Conservation (phyloP, 2,113 vertebrate genomes). For the Oenanthe melanoleuca region DNA sequence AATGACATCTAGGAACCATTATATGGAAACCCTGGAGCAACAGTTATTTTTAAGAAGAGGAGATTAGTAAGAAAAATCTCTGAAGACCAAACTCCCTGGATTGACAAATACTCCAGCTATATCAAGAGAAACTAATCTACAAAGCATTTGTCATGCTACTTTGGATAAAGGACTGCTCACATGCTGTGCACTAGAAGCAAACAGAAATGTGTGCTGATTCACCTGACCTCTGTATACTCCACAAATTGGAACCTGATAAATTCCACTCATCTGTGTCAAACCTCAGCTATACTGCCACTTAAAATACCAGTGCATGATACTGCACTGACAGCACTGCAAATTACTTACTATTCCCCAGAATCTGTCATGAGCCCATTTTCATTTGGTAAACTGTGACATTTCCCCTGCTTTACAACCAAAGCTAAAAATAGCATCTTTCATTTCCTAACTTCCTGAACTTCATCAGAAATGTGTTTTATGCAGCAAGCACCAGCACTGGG, state of each 20-base stretch:
- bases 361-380: background rate
- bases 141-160: background rate
- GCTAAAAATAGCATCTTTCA: slow-evolving; percentile 1
- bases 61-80: background rate
- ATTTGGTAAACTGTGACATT: background rate
- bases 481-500: background rate
- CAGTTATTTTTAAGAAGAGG: background rate
- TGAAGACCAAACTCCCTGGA: background rate
- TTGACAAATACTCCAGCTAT: background rate
- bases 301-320: background rate
- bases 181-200: background rate
- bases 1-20: background rate
- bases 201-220: background rate
- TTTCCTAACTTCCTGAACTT: background rate
- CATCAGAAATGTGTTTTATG: background rate
- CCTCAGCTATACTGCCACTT: background rate
- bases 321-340: background rate
- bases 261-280: background rate
- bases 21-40: background rate
- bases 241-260: background rate
- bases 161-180: background rate
- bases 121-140: background rate
- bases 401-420: background rate
- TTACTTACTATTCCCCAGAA: background rate
- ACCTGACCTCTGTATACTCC: background rate